These are phyloP conservation scores for Muschampia plurimacula DNA, from an alignment of 2,888 invertebrate species.

Conservation along the genomic window DNA sequence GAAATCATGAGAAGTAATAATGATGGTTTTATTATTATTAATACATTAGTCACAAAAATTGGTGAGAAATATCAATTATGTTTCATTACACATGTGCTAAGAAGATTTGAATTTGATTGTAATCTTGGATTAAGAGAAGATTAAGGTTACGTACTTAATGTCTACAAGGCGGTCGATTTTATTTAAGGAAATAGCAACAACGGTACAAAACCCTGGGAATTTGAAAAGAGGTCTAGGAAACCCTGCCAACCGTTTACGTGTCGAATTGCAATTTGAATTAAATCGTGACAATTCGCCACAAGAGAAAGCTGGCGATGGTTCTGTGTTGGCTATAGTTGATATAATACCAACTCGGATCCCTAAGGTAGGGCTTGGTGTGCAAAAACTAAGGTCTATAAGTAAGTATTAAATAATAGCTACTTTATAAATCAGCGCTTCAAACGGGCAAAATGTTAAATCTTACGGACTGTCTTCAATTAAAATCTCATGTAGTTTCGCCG, in stretches of 20 bases:
- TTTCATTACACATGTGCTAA: not conserved
- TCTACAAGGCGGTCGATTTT: too few species aligned
- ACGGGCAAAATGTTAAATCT: too few species aligned
- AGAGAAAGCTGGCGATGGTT: constrained; percentile 19
- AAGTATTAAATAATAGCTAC: too few species aligned
- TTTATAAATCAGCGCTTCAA: too few species aligned
- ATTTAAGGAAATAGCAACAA: too few species aligned
- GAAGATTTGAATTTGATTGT: not conserved
- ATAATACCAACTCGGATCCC: constrained; percentile 1
- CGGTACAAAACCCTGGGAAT: too few species aligned
- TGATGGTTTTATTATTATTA: constrained; percentile 22
- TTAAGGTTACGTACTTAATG: not conserved
- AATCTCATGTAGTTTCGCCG: not conserved
- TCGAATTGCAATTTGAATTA: constrained; percentile 22
- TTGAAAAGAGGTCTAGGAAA: not conserved
- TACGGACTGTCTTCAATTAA: too few species aligned
- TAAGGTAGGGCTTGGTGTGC: constrained; percentile 10
- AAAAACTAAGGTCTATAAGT: not conserved
- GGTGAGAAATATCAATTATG: not conserved
- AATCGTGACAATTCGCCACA: constrained; percentile 20
- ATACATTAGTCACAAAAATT: not conserved
- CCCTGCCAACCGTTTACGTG: not conserved
- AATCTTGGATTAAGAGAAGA: not conserved
- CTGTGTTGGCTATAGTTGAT: not conserved
- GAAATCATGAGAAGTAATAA: constrained; percentile 17